A percentile compares a stretch with the other conserved stretches of the same genome.
These are phyloP conservation scores for Pandemis corylana DNA, from an alignment of 2,888 invertebrate genomes.

Conservation along the genomic window DNA sequence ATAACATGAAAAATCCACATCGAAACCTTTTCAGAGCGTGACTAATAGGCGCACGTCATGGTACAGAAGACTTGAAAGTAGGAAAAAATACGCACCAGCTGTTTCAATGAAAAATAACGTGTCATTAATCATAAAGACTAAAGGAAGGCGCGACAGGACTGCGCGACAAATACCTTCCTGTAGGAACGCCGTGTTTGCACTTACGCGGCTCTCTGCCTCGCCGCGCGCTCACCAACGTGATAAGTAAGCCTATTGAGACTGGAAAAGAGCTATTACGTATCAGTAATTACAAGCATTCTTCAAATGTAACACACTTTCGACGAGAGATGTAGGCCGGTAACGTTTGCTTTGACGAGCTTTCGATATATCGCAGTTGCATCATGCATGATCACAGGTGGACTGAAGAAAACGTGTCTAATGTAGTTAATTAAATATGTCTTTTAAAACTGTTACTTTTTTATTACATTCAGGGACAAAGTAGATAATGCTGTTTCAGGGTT, in stretches of 20 bases:
- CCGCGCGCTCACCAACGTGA: not conserved
- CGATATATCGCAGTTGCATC: too few relatives aligned
- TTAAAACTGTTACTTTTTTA: not conserved
- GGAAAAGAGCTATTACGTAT: conserved; percentile 6
- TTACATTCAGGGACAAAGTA: not conserved
- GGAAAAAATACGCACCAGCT: conserved; percentile 78
- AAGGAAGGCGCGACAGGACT: conserved; percentile 75
- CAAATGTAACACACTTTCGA: not conserved
- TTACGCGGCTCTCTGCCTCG: conserved; percentile 47
- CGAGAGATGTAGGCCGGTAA: too few relatives aligned
- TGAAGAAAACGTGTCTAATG: too few relatives aligned
- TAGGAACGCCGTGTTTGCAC: conserved; percentile 62
- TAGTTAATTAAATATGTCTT: too few relatives aligned
- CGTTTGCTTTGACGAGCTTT: too few relatives aligned
- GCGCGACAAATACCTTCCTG: conserved; percentile 79
- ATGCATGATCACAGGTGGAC: too few relatives aligned
- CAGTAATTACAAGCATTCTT: not conserved
- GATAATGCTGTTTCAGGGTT: not conserved
- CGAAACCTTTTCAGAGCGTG: conserved; percentile 71
- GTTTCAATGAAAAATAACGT: conserved; percentile 81
- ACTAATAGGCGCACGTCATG: conserved; percentile 78
- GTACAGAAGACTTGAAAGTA: conserved; percentile 75
- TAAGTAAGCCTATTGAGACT: conserved; percentile 14
- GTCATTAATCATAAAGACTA: conserved; percentile 80
- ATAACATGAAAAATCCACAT: conserved; percentile 68